Percentiles rank a stretch among this genome's conserved stretches.
phyloP scores from a whole-genome alignment of 2,113 vertebrate genomes.

The Oryzias celebensis region DNA sequence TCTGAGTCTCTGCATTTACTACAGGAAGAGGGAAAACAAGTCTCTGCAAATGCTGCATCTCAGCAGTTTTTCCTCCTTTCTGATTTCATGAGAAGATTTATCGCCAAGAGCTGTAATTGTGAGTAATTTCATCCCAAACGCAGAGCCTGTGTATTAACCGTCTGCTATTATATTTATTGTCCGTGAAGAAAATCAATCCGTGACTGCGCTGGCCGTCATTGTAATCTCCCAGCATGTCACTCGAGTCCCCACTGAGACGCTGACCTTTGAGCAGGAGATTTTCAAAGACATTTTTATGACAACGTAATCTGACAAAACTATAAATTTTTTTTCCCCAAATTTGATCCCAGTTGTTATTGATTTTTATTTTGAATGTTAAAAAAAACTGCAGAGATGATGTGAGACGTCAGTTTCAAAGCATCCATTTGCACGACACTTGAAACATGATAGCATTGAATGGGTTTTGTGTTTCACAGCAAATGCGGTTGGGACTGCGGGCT shows the following conservation, averaged over 20 bases:
- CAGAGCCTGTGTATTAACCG: slow-evolving; percentile 5
- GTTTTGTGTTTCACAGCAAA: slow-evolving; percentile 21
- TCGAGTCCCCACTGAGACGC: not conserved
- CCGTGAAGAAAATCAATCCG: slow-evolving; percentile 14
- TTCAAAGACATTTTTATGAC: slow-evolving; percentile 12
- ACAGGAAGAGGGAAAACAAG: not conserved
- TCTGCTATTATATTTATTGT: slow-evolving; percentile 12
- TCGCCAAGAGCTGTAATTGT: slow-evolving; percentile 22
- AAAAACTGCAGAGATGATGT: not conserved
- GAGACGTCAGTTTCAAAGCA: not conserved
- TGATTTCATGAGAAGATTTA: slow-evolving; percentile 7
- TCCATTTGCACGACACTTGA: not conserved
- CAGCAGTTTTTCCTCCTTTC: slow-evolving; percentile 7
- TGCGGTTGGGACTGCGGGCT: slow-evolving; percentile 3
- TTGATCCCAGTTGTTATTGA: not conserved
- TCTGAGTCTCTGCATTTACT: not conserved
- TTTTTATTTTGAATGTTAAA: not conserved
- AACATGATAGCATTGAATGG: not conserved
- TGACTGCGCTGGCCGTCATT: not conserved
- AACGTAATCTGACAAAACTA: no score
- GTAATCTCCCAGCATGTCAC: not conserved
- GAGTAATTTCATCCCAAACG: slow-evolving; percentile 18
- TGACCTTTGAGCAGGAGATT: slow-evolving; percentile 1
- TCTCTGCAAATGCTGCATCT: slow-evolving; percentile 5
- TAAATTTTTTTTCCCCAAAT: not conserved